Evolutionary conservation across 2,888 invertebrate genomes (phyloP).

Genomic region (Hoplodrina ambigua): DNA sequence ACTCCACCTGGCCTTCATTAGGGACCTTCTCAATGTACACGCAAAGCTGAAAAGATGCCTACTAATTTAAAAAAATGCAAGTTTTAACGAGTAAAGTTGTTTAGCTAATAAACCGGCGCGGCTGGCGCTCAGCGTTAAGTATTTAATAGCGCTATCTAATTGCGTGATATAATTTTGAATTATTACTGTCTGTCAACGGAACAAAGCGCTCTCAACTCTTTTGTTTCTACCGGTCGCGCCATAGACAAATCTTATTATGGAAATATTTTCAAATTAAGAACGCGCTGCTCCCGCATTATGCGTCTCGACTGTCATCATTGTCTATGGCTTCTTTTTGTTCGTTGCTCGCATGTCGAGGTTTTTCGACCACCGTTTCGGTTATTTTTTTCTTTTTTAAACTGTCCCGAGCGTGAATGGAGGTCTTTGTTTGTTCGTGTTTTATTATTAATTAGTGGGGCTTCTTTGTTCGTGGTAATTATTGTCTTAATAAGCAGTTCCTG

Average conservation of each 20-base stretch:
- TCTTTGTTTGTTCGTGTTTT: constrained; percentile 90
- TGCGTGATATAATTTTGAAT: constrained; percentile 85
- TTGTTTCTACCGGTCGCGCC: constrained; percentile 86
- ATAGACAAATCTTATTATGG: constrained; percentile 91
- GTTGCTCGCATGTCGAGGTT: constrained; percentile 88
- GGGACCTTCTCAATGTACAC: constrained; percentile 84
- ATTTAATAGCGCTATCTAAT: constrained; percentile 77
- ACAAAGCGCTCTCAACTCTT: constrained; percentile 84
- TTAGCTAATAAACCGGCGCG: constrained; percentile 82
- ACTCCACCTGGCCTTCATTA: constrained; percentile 90
- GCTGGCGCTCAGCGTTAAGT: constrained; percentile 38
- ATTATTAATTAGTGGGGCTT: constrained; percentile 90
- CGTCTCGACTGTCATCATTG: constrained; percentile 90
- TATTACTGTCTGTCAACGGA: constrained; percentile 83
- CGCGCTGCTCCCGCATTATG: constrained; percentile 90
- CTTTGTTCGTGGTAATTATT: constrained; percentile 90
- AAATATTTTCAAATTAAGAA: constrained; percentile 90
- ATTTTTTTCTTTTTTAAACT: constrained; percentile 85
- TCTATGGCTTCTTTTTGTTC: constrained; percentile 89
- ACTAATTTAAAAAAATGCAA: constrained; percentile 84
- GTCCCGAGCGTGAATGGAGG: constrained; percentile 88
- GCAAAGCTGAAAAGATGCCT: constrained; percentile 83
- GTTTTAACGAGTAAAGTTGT: constrained; percentile 86
- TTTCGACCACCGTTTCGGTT: constrained; percentile 90
- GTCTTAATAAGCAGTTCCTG: constrained; percentile 91